A percentile compares a stretch with the other conserved stretches of the same genome.
Evolutionary conservation across 2,113 vertebrate genomes (phyloP).

Genomic region (Gyps fulvus): DNA sequence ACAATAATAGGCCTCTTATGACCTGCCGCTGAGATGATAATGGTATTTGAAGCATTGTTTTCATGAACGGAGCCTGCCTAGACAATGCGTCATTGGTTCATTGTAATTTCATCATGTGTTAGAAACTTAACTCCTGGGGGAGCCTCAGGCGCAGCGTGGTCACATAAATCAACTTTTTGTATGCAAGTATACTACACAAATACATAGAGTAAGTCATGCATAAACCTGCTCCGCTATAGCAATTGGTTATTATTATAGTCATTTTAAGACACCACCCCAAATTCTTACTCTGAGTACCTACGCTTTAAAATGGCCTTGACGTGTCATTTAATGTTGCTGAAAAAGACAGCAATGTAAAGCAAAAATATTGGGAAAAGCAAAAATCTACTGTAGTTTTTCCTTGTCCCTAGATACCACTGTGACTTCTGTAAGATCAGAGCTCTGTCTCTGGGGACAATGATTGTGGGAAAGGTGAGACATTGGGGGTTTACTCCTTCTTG

Average conservation of each 20-base stretch:
- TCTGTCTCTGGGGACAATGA: neutral
- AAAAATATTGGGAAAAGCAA: neutral
- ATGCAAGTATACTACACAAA: neutral
- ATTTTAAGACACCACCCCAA: neutral
- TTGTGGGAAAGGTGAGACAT: neutral
- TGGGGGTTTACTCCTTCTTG: neutral
- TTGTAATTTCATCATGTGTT: neutral
- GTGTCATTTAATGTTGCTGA: neutral
- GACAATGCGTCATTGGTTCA: neutral
- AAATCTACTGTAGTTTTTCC: neutral
- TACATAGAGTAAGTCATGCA: neutral
- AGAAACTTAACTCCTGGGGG: neutral
- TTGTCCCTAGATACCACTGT: neutral
- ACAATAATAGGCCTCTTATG: neutral
- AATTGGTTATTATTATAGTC: neutral
- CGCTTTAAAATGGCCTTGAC: neutral
- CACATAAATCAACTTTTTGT: neutral
- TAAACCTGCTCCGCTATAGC: neutral
- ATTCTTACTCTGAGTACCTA: neutral
- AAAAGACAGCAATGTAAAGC: neutral
- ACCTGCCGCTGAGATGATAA: conserved; percentile 5
- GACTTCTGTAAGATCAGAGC: neutral
- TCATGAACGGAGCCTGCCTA: neutral
- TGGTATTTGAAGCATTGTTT: neutral
- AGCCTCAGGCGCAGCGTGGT: neutral